phyloP scores from a whole-genome alignment of 2,888 invertebrate genomes.

The Thelaira solivaga region DNA sequence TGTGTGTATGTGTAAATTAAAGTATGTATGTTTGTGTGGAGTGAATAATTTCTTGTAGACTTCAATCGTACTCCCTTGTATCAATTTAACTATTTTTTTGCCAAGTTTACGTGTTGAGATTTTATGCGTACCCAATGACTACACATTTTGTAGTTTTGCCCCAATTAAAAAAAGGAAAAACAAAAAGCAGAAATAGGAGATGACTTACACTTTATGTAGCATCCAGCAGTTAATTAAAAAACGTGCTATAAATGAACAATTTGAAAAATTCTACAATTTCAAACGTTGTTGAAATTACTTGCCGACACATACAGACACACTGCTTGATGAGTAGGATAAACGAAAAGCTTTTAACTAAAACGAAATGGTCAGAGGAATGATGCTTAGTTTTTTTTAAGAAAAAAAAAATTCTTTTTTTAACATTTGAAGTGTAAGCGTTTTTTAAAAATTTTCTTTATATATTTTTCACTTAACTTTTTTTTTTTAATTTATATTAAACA shows the following conservation, averaged over 20 bases:
- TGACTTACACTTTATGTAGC: slow-evolving; percentile 57
- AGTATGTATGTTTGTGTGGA: not conserved
- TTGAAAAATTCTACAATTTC: slow-evolving; percentile 34
- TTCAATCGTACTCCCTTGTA: slow-evolving; percentile 1
- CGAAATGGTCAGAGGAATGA: not conserved
- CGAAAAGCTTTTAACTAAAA: not conserved
- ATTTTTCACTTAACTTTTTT: not conserved
- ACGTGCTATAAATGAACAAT: slow-evolving; percentile 60
- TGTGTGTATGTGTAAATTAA: not conserved
- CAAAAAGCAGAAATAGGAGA: slow-evolving; percentile 7
- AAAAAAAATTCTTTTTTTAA: not conserved
- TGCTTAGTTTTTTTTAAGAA: not conserved
- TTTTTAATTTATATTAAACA: not conserved
- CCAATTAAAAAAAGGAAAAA: not conserved
- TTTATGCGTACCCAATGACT: slow-evolving; percentile 56
- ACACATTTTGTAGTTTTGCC: slow-evolving; percentile 50
- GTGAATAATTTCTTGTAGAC: not conserved
- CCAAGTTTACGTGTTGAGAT: slow-evolving; percentile 52
- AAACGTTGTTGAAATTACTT: slow-evolving; percentile 15
- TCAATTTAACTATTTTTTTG: slow-evolving; percentile 8
- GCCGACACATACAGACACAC: not conserved
- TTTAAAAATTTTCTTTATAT: not conserved
- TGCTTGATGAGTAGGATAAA: not conserved
- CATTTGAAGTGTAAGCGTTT: no score
- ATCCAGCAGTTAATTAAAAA: slow-evolving; percentile 61